phyloP scores from a whole-genome alignment of 1,140 invertebrate genomes.

The Cyrtorhinus lividipennis region DNA sequence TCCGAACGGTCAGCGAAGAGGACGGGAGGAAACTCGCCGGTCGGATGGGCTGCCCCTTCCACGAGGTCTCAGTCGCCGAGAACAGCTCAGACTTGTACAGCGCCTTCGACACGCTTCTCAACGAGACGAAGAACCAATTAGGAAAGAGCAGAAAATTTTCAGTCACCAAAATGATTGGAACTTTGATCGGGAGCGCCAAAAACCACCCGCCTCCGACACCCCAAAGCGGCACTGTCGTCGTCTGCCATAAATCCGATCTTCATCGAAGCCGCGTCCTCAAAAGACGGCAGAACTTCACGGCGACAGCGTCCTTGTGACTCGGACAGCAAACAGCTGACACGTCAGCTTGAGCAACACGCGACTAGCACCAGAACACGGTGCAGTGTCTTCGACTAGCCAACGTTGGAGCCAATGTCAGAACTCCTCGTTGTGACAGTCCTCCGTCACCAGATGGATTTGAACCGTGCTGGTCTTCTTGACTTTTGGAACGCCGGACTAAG shows the following conservation, averaged over 20 bases:
- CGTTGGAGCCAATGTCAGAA: not conserved
- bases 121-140: constrained; percentile 41
- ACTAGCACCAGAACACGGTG: too few relatives aligned
- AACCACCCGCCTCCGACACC: constrained; percentile 26
- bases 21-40: constrained; percentile 50
- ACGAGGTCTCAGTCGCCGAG: constrained; percentile 61
- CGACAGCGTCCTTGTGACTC: constrained; percentile 41
- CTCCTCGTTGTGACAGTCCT: not conserved
- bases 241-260: constrained; percentile 40
- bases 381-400: too few relatives aligned
- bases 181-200: constrained; percentile 40
- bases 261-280: constrained; percentile 38
- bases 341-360: constrained; percentile 1
- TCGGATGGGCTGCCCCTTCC: constrained; percentile 50
- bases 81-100: constrained; percentile 52
- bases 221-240: constrained; percentile 38
- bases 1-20: constrained; percentile 48
- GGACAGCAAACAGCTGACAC: constrained; percentile 19
- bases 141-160: constrained; percentile 48
- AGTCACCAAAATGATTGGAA: constrained; percentile 64
- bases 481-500: too few relatives aligned
- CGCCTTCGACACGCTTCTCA: constrained; percentile 49
- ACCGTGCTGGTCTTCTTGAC: too few relatives aligned
- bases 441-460: not conserved
- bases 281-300: constrained; percentile 38